Percentiles rank a stretch among this genome's conserved stretches.
phyloP scores from a whole-genome alignment of 2,113 vertebrate species.

The Conger conger region DNA sequence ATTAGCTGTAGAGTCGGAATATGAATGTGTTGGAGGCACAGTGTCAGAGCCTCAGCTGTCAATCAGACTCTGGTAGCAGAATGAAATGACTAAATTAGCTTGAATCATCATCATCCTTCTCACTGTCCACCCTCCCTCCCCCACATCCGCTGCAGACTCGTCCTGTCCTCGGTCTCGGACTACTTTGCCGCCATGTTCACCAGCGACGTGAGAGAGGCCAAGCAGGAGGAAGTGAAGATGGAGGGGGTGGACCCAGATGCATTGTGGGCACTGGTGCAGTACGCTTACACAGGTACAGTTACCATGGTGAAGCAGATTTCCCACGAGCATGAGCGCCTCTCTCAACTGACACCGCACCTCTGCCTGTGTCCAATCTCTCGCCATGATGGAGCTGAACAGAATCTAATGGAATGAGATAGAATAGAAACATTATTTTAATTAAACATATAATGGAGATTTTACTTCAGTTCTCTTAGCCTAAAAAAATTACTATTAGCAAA shows the following conservation, averaged over 20 bases:
- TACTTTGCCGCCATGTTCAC: constrained; percentile 99
- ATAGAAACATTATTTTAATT: no score
- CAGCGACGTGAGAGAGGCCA: constrained; percentile 93
- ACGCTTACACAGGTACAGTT: constrained; percentile 88
- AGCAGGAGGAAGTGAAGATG: constrained; percentile 97
- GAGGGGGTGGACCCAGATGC: constrained; percentile 95
- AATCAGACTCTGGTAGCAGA: neutral
- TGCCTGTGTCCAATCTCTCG: no score
- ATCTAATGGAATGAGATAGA: no score
- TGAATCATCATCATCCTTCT: neutral
- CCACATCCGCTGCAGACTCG: constrained; percentile 73
- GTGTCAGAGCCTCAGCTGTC: neutral
- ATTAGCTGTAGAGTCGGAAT: neutral
- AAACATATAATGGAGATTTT: neutral
- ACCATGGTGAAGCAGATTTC: neutral
- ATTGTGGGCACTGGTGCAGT: constrained; percentile 95
- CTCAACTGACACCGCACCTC: neutral
- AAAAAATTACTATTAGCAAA: no score
- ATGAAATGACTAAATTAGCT: neutral
- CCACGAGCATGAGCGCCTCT: neutral
- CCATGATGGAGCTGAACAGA: neutral
- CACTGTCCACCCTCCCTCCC: constrained; percentile 22
- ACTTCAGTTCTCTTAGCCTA: no score
- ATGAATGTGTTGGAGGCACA: neutral
- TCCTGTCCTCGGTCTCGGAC: constrained; percentile 96